A percentile compares a stretch with the other conserved stretches of the same genome.
These are phyloP conservation scores for Pedetes capensis DNA, from an alignment of 2,113 vertebrate species.

Conservation along the genomic window DNA sequence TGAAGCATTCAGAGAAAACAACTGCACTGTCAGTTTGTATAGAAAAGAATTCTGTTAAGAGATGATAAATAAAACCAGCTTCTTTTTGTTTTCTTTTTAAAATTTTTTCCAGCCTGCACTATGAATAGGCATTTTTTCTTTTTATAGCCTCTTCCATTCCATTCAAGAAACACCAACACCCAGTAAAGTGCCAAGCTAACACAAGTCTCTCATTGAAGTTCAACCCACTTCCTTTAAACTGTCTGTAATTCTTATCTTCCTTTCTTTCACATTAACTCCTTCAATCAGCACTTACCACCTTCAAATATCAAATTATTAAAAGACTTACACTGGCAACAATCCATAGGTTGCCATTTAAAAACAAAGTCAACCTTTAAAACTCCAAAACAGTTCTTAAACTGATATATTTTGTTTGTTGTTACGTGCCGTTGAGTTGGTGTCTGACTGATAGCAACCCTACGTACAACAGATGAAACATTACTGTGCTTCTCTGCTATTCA, in stretches of 20 bases:
- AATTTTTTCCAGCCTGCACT: neutral
- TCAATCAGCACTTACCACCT: neutral
- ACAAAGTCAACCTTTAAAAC: neutral
- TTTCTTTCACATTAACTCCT: neutral
- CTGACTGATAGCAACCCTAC: too few species aligned
- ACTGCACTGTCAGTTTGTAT: neutral
- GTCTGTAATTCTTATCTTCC: conserved; percentile 7
- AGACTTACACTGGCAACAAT: neutral
- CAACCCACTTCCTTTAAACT: neutral
- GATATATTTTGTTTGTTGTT: neutral
- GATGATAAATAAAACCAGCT: conserved; percentile 9
- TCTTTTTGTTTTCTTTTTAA: neutral
- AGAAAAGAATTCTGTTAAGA: neutral
- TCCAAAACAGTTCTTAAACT: neutral
- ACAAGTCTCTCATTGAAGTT: conserved; percentile 22
- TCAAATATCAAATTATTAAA: conserved; percentile 37
- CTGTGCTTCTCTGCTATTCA: too few species aligned
- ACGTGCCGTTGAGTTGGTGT: too few species aligned
- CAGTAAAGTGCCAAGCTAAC: neutral
- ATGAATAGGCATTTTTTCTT: conserved; percentile 1
- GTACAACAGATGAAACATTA: too few species aligned
- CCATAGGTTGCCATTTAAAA: neutral
- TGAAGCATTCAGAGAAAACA: neutral
- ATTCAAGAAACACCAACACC: conserved; percentile 39
- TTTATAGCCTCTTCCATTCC: conserved; percentile 29